Evolutionary conservation across 2,888 invertebrate genomes (phyloP).

Genomic region (Mesorhabditis sp.): DNA sequence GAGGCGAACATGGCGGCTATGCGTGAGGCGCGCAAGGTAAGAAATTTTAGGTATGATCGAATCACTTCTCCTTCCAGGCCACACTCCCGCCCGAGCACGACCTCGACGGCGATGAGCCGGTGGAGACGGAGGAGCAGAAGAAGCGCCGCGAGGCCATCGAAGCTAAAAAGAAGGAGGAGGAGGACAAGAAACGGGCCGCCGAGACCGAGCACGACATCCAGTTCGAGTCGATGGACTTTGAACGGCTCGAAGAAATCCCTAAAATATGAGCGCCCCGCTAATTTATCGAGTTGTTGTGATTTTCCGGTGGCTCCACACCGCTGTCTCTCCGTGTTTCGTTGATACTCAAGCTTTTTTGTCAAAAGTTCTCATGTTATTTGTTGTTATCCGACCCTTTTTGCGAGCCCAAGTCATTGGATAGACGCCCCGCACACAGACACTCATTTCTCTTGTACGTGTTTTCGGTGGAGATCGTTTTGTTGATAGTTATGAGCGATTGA

Average conservation of each 20-base stretch:
- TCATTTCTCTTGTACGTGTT: no score
- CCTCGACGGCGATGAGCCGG: conserved; percentile 15
- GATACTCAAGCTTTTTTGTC: no score
- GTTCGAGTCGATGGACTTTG: conserved; percentile 44
- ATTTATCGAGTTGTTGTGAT: no score
- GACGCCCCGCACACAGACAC: no score
- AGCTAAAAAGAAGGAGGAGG: conserved; percentile 15
- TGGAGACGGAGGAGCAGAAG: conserved; percentile 27
- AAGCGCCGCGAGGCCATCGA: conserved; percentile 8
- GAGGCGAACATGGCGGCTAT: conserved; percentile 29
- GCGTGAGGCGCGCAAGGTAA: conserved; percentile 22
- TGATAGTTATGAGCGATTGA: no score
- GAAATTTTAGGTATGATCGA: not conserved
- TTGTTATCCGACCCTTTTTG: no score
- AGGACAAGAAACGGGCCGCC: conserved; percentile 23
- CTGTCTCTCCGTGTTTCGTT: no score
- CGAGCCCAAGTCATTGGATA: no score
- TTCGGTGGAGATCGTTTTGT: no score
- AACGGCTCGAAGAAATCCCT: conserved; percentile 38
- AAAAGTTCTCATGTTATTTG: no score
- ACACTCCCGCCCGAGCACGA: not conserved
- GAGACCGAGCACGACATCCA: conserved; percentile 21
- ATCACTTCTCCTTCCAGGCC: not conserved
- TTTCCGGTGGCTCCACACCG: no score
- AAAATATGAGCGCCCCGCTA: conserved; percentile 11